Evolutionary conservation across 2,113 vertebrate species (phyloP).

Genomic region (Rhadina sibilatrix): DNA sequence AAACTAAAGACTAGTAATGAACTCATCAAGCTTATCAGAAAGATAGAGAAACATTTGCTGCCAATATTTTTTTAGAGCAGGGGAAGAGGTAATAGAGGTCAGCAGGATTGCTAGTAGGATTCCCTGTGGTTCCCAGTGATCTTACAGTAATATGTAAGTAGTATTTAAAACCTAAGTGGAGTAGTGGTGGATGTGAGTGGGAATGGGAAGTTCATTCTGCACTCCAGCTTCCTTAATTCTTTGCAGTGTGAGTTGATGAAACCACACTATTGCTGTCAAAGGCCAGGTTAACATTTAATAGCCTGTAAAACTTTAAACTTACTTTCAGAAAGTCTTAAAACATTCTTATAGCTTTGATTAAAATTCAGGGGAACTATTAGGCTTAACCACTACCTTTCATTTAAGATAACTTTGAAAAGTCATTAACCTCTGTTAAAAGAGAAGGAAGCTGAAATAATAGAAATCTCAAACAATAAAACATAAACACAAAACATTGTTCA

Average conservation of each 20-base stretch:
- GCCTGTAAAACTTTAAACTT: constrained; percentile 62
- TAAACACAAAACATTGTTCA: background rate
- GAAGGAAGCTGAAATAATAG: background rate
- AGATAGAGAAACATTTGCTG: background rate
- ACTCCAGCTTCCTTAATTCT: background rate
- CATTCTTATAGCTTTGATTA: constrained; percentile 38
- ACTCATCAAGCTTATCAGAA: background rate
- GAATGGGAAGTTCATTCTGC: background rate
- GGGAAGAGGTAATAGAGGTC: background rate
- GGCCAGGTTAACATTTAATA: constrained; percentile 64
- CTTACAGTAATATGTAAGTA: background rate
- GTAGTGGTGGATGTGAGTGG: background rate
- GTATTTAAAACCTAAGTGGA: background rate
- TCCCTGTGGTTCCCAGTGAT: background rate
- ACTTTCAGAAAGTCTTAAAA: constrained; percentile 49
- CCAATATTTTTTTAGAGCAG: background rate
- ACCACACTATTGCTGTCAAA: constrained; percentile 39
- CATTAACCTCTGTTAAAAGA: constrained; percentile 8
- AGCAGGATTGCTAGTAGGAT: background rate
- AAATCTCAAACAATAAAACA: background rate
- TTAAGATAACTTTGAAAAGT: constrained; percentile 14
- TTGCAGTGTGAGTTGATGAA: background rate
- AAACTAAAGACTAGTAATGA: background rate
- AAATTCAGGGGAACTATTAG: constrained; percentile 24
- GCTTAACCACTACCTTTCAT: constrained; percentile 16